phyloP scores from a whole-genome alignment of 2,113 vertebrate species.

The Pseudorectes ferrugineus region DNA sequence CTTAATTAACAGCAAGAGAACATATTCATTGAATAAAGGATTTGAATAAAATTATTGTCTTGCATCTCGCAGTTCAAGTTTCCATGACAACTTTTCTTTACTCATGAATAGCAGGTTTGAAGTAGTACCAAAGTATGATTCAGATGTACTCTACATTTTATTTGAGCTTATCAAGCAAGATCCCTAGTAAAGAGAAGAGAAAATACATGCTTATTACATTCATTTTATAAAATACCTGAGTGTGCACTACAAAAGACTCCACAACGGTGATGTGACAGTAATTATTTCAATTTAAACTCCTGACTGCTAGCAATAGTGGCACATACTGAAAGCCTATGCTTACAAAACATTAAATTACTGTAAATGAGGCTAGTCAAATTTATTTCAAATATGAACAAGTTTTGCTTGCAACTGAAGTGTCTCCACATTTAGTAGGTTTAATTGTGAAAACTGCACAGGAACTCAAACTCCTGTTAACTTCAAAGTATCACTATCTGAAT shows the following conservation, averaged over 20 bases:
- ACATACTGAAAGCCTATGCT: neutral
- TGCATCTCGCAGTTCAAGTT: neutral
- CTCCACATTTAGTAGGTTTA: neutral
- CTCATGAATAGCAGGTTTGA: neutral
- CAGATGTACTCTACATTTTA: neutral
- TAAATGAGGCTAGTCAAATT: neutral
- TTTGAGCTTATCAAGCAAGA: neutral
- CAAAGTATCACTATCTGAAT: neutral
- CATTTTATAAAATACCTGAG: neutral
- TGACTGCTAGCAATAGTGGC: neutral
- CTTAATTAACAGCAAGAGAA: neutral
- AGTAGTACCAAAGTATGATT: conserved; percentile 4
- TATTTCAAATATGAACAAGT: neutral
- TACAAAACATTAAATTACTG: neutral
- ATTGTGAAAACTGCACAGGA: neutral
- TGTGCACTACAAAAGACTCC: neutral
- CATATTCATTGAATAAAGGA: neutral
- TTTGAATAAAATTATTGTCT: conserved; percentile 29
- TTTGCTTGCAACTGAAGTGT: neutral
- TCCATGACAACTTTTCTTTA: conserved; percentile 47
- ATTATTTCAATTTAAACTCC: neutral
- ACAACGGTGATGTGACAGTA: neutral
- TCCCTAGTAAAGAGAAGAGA: neutral
- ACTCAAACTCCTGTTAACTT: neutral
- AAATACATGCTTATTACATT: neutral